Evolutionary conservation across 2,113 vertebrate species (phyloP), one percentile per base, ranked within the genome.

Genomic region (Nesogale talazaci): DNA sequence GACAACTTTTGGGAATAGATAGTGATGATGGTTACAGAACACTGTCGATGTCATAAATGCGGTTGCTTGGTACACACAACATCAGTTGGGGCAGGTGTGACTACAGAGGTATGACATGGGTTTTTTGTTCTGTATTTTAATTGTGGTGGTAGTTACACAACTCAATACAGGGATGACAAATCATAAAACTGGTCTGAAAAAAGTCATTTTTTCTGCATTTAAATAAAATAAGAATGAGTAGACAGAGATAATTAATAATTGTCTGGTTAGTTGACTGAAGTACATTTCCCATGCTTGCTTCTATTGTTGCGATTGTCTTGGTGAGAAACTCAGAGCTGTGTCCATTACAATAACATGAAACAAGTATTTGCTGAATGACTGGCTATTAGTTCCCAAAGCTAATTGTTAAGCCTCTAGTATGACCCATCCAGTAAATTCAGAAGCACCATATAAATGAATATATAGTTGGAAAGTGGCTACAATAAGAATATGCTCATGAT

Each of bases 351-450:
- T 5, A 81, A 46, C 16, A 67, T 31, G 57, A 77, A 67, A 75
- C 81, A 65, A 80, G 76, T n/a, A 84, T 63, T 75, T 34, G 15
- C 20, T 69, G 23, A 88, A 67, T 19, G 20, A 87, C 82, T 42
- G 76, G 25, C 31, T 69, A 92, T 94, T 81, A 91, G 56, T 57
- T 90, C 46, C n/a, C 16, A 65, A 87, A 22, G 31, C 27, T 90
- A 72, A 86, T 76, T 78, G 34, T 84, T 72, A 82, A 92, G 38
- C 19, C 72, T 36, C 34, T 86, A 23, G 4, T 82, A 5, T 42
- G 74, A 46, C 69, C 34, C 31, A 8, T 17, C 31, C 2, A 14
- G 27, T 38, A 40, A 72, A 70, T 75, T 70, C 20, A 91, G 87
- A 90, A 89, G n/a, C n/a, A 56, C 29, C 67, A 72, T 83, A 69